Conservation (phyloP, 2,113 vertebrate genomes). For the Melanocharis versteri region DNA sequence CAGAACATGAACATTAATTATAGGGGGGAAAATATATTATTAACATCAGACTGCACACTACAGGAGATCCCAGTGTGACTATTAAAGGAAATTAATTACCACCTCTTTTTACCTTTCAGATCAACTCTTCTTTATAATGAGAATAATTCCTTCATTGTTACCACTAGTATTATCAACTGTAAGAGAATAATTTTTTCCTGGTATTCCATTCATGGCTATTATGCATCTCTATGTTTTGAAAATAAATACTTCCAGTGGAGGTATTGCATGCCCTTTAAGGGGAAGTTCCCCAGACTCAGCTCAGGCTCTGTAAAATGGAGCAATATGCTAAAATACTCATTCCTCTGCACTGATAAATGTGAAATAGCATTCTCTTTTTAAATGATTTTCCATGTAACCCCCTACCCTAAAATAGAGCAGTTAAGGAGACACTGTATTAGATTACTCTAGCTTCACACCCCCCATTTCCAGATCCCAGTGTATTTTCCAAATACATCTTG, state of each 20-base stretch:
- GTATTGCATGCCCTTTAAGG: background rate
- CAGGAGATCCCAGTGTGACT: slow-evolving; percentile 75
- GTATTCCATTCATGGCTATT: background rate
- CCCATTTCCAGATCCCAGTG: background rate
- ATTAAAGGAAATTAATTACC: slow-evolving; percentile 77
- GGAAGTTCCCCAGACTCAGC: background rate
- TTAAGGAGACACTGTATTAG: background rate
- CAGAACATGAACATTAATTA: slow-evolving; percentile 73
- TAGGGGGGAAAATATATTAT: slow-evolving; percentile 67
- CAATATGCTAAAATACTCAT: background rate
- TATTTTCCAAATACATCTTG: background rate
- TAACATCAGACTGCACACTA: slow-evolving; percentile 55
- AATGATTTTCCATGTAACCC: background rate
- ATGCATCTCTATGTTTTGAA: background rate
- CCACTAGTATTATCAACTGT: slow-evolving; percentile 5
- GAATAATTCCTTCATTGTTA: slow-evolving; percentile 60
- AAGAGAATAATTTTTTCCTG: slow-evolving; percentile 15
- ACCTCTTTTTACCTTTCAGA: slow-evolving; percentile 65
- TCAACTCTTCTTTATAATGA: slow-evolving; percentile 57
- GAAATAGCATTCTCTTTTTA: background rate
- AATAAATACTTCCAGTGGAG: background rate
- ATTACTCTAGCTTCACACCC: background rate
- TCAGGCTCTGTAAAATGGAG: background rate
- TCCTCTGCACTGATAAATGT: background rate
- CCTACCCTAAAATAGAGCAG: background rate